Base-by-base conservation (phyloP, 2,888 invertebrate species). In the Chrysina gloriosa region DNA sequence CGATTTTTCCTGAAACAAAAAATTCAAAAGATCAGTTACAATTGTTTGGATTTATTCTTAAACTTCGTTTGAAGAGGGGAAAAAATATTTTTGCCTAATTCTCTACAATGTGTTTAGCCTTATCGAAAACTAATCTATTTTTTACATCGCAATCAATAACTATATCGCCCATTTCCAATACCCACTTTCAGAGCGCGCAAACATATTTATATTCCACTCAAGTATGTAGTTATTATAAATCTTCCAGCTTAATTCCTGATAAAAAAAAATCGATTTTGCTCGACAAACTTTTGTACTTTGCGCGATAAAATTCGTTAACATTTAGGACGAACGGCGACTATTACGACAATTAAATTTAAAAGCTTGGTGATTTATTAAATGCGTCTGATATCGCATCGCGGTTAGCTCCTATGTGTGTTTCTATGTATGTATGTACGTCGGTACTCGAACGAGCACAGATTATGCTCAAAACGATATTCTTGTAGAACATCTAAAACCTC, bases 1-100 rank as follows among this genome's bases (percentile, higher is more conserved):
- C 79, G 92, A 90, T 84, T 94, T 94, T 85, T 94, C 94, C 94
- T 94, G 88, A 69, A 88, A 89, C 82, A 86, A 84, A 52, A n/a
- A n/a, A n/a, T 39, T 14, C 11, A n/a, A 39, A 39, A n/a, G 16
- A 39, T 7, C 39, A 39, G 16, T 39, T 16, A 39, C 11, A n/a
- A 2, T 39, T n/a, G n/a, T n/a, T n/a, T n/a, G n/a, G n/a, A n/a
- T n/a, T n/a, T n/a, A n/a, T n/a, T n/a, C n/a, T n/a, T n/a, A n/a
- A n/a, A n/a, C n/a, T n/a, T n/a, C n/a, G n/a, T n/a, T n/a, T n/a
- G n/a, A n/a, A n/a, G n/a, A n/a, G n/a, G n/a, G n/a, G n/a, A n/a
- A n/a, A n/a, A n/a, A n/a, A n/a, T n/a, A n/a, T n/a, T n/a, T n/a
- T n/a, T n/a, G n/a, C n/a, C n/a, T n/a, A n/a, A n/a, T n/a, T n/a